These are phyloP conservation scores for Telmatochromis sp. DNA, from an alignment of 2,113 vertebrate species.

Conservation along the genomic window DNA sequence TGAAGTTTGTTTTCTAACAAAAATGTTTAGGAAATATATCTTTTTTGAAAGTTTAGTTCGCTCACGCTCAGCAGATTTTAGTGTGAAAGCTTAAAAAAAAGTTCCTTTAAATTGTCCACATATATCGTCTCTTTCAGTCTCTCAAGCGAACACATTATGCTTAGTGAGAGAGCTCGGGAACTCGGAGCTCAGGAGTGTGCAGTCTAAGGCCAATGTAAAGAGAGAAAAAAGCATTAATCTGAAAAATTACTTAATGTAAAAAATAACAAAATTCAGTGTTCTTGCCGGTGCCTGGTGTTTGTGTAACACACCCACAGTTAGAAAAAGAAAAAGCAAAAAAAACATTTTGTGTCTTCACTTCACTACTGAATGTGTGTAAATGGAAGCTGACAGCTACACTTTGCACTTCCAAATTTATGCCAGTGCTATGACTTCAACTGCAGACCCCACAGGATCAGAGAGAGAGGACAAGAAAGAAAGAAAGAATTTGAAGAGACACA, in stretches of 20 bases:
- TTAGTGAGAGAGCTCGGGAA: neutral
- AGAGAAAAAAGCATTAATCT: slow-evolving; percentile 26
- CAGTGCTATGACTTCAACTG: slow-evolving; percentile 27
- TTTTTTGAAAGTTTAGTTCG: neutral
- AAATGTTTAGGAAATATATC: neutral
- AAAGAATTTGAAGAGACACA: neutral
- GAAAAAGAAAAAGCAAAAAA: neutral
- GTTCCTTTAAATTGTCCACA: neutral
- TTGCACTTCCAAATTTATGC: slow-evolving; percentile 54
- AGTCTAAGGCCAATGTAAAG: slow-evolving; percentile 13
- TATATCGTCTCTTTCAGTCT: neutral
- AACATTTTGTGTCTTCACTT: neutral
- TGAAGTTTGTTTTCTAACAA: neutral
- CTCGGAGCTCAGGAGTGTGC: neutral
- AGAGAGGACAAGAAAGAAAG: neutral
- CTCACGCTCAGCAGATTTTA: neutral
- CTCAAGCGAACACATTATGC: neutral
- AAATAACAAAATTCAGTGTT: slow-evolving; percentile 29
- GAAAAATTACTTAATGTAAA: slow-evolving; percentile 36
- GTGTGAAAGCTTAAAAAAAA: neutral
- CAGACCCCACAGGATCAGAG: slow-evolving; percentile 9
- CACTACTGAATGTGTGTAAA: slow-evolving; percentile 12
- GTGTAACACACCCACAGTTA: neutral
- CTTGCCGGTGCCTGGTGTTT: neutral
- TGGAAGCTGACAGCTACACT: slow-evolving; percentile 52